Percentiles rank a stretch among this genome's conserved stretches.
Conservation (phyloP, 2,888 invertebrate species). For the Drosophila tripunctata region DNA sequence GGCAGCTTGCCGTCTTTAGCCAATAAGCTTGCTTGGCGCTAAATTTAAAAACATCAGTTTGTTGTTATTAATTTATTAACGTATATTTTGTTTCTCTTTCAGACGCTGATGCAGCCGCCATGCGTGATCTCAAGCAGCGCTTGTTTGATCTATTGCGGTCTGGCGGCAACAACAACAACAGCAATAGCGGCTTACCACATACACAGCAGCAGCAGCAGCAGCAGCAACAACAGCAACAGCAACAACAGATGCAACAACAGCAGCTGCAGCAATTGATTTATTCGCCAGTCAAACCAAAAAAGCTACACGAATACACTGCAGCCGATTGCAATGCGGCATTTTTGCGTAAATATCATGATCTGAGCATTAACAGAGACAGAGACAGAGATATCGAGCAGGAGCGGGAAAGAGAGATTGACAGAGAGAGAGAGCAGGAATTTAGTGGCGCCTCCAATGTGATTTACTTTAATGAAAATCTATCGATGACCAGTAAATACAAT, state of each 20-base stretch:
- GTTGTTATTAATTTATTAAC: background rate
- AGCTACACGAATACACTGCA: constrained; percentile 82
- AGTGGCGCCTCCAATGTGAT: constrained; percentile 72
- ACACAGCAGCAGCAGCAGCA: constrained; percentile 23
- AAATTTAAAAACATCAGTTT: too few species aligned
- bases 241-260: constrained; percentile 24
- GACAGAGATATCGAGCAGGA: constrained; percentile 15
- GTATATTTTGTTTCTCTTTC: constrained; percentile 1
- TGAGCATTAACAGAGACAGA: constrained; percentile 55
- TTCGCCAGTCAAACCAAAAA: constrained; percentile 77
- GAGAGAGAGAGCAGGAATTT: constrained; percentile 12
- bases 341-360: constrained; percentile 82
- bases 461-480: constrained; percentile 84
- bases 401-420: constrained; percentile 23
- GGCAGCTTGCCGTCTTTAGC: background rate
- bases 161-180: constrained; percentile 62
- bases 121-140: constrained; percentile 84
- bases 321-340: constrained; percentile 81
- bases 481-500: constrained; percentile 83
- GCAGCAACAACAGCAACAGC: constrained; percentile 33
- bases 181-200: constrained; percentile 16
- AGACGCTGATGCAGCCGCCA: constrained; percentile 50
- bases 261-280: constrained; percentile 34
- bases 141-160: constrained; percentile 82
- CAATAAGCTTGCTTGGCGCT: background rate